phyloP scores from a whole-genome alignment of 2,888 invertebrate genomes.

The Acrobasis repandana region DNA sequence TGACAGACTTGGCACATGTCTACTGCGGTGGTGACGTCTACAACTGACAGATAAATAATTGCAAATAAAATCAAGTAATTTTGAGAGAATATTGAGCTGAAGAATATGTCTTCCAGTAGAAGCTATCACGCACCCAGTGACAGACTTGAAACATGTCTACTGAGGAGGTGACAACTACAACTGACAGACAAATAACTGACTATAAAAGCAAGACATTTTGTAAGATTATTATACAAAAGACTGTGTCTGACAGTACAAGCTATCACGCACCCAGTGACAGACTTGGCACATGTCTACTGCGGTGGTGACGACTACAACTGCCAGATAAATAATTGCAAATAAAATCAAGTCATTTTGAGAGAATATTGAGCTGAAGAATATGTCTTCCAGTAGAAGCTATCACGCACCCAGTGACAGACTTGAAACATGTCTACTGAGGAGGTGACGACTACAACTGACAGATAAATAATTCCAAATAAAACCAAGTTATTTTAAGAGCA shows the following conservation, averaged over 20 bases:
- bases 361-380: background rate
- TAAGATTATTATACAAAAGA: background rate
- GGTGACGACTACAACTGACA: no score
- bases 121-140: slow-evolving; percentile 31
- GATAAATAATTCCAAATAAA: no score
- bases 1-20: background rate
- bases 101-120: slow-evolving; percentile 2
- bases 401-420: no score
- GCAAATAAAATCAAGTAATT: no score
- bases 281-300: background rate
- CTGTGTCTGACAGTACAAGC: background rate
- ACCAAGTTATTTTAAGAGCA: no score
- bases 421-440: no score
- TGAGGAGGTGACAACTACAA: slow-evolving; percentile 27
- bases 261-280: background rate
- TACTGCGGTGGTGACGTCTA: background rate
- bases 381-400: background rate
- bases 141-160: slow-evolving; percentile 32
- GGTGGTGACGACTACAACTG: background rate
- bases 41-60: background rate
- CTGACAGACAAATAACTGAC: background rate
- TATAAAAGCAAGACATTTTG: background rate
- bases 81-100: no score
- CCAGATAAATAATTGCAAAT: background rate
- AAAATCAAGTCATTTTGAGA: background rate